Percentiles rank a stretch among this genome's conserved stretches.
Evolutionary conservation across 1,140 invertebrate species (phyloP).

Genomic region (Philopotamus ludificatus): DNA sequence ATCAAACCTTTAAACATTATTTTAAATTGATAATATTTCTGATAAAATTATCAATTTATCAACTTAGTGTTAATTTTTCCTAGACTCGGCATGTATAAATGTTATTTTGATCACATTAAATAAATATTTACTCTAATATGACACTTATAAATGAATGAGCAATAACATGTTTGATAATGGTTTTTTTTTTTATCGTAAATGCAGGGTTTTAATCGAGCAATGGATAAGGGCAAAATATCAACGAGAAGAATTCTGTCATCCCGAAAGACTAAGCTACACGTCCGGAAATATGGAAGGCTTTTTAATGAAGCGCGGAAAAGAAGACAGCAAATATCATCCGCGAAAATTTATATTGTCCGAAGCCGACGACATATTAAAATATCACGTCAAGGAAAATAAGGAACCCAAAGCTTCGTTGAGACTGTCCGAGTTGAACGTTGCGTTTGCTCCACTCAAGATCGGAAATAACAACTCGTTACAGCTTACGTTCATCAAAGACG

Average conservation of each 20-base stretch:
- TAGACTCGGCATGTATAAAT: no score
- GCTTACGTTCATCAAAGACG: constrained; percentile 79
- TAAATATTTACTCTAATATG: not conserved
- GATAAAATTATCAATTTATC: no score
- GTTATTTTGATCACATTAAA: not conserved
- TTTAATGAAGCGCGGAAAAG: constrained; percentile 86
- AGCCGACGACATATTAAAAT: constrained; percentile 77
- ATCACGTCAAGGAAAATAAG: constrained; percentile 82
- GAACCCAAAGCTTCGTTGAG: constrained; percentile 81
- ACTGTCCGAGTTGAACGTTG: constrained; percentile 81
- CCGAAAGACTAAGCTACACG: constrained; percentile 73
- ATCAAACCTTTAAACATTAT: no score
- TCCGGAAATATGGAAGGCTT: constrained; percentile 80
- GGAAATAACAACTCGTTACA: constrained; percentile 78
- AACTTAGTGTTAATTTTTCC: no score
- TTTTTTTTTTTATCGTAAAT: constrained; percentile 18
- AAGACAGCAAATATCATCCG: constrained; percentile 78
- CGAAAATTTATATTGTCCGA: constrained; percentile 82
- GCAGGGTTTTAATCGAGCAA: constrained; percentile 82
- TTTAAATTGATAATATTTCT: no score
- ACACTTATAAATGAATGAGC: not conserved
- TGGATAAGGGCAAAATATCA: constrained; percentile 91
- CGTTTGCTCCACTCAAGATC: constrained; percentile 82
- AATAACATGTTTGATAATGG: not conserved
- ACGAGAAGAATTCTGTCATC: constrained; percentile 81